phyloP scores from a whole-genome alignment of 2,797 vertebrate genomes.

The Xenentodon cancila region DNA sequence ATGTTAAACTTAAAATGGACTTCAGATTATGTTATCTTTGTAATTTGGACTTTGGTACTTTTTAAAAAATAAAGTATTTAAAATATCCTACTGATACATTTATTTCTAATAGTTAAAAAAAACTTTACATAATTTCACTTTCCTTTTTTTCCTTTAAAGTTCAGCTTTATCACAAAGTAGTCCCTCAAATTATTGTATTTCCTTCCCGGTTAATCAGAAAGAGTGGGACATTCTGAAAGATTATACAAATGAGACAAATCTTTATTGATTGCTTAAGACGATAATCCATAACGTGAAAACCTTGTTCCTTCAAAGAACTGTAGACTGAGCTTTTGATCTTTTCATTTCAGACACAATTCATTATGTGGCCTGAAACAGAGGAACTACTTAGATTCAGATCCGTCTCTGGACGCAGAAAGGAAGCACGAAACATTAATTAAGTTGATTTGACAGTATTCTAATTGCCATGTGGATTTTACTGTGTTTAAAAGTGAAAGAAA shows the following conservation, averaged over 20 bases:
- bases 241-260: constrained; percentile 65
- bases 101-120: too few species aligned
- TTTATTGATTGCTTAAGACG: constrained; percentile 41
- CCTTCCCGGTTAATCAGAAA: not conserved
- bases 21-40: too few species aligned
- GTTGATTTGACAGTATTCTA: constrained; percentile 7
- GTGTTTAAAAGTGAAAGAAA: constrained; percentile 2
- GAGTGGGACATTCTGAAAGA: constrained; percentile 23
- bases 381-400: constrained; percentile 13
- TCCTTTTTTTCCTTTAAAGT: not conserved
- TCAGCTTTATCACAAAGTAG: not conserved
- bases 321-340: constrained; percentile 20
- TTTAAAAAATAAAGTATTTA: too few species aligned
- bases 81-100: too few species aligned
- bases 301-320: constrained; percentile 14
- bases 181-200: not conserved
- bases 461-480: constrained; percentile 14
- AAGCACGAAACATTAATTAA: constrained; percentile 24
- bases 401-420: constrained; percentile 1
- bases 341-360: constrained; percentile 17
- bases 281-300: constrained; percentile 48
- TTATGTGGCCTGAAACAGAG: constrained; percentile 37
- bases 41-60: too few species aligned
- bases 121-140: not conserved
- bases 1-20: too few species aligned